Evolutionary conservation across 2,113 vertebrate genomes (phyloP).

Genomic region (Chaenogobius annularis): DNA sequence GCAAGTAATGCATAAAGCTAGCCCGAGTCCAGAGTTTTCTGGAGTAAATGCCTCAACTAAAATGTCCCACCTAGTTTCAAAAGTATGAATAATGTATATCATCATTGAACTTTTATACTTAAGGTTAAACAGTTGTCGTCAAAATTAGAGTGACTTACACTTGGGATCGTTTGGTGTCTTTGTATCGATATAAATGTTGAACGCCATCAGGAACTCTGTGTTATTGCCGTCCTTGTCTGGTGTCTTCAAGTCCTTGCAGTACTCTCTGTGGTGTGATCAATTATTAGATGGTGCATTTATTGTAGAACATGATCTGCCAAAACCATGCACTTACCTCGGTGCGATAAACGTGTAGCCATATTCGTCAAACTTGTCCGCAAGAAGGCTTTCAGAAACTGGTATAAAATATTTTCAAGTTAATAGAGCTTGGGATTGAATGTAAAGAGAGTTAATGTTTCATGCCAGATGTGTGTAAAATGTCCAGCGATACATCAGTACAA

Average conservation of each 20-base stretch:
- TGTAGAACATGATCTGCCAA: neutral
- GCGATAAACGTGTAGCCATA: conserved; percentile 89
- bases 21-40: neutral
- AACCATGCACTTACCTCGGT: conserved; percentile 83
- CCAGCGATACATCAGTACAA: too few relatives aligned
- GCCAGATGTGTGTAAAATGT: too few relatives aligned
- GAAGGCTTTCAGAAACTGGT: conserved; percentile 88
- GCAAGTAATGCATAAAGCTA: neutral
- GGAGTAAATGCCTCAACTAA: neutral
- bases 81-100: neutral
- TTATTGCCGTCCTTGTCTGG: conserved; percentile 81
- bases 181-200: conserved; percentile 89
- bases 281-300: neutral
- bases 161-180: conserved; percentile 84
- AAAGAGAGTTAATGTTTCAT: too few relatives aligned
- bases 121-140: neutral
- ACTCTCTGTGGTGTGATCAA: conserved; percentile 79
- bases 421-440: neutral
- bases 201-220: conserved; percentile 91
- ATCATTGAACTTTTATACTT: neutral
- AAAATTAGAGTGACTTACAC: conserved; percentile 82
- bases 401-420: conserved; percentile 41
- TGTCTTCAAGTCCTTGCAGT: conserved; percentile 87
- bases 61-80: neutral
- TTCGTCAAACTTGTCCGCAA: conserved; percentile 87